These are phyloP conservation scores for Pseudonaja textilis DNA, from an alignment of 2,113 vertebrate species.

Conservation along the genomic window DNA sequence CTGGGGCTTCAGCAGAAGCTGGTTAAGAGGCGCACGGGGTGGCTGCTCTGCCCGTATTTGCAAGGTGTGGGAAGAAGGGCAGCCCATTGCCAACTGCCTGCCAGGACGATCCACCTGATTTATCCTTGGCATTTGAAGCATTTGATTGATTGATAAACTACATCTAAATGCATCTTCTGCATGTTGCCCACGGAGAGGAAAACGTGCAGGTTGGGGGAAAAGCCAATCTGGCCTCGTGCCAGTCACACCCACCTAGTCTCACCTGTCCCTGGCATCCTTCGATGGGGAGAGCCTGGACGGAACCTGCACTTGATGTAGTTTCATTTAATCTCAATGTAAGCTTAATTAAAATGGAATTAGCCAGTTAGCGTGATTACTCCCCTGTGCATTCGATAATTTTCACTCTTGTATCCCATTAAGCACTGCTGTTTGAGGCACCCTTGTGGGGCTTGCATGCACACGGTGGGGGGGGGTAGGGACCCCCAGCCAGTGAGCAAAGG, in stretches of 20 bases:
- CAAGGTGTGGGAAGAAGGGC: not conserved
- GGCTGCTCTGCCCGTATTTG: not conserved
- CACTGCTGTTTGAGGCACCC: not conserved
- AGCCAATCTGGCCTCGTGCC: not conserved
- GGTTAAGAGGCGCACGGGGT: not conserved
- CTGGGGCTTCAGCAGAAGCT: not conserved
- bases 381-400: not conserved
- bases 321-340: not conserved
- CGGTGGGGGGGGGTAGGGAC: not conserved
- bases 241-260: too few relatives aligned
- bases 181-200: not conserved
- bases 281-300: not conserved
- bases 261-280: not conserved
- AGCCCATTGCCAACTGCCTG: not conserved
- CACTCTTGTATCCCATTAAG: not conserved
- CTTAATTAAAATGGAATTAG: not conserved
- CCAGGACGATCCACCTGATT: not conserved
- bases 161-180: not conserved
- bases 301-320: not conserved
- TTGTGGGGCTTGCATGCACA: not conserved
- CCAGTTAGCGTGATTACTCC: not conserved
- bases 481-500: not conserved
- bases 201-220: not conserved
- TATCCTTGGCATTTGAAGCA: not conserved
- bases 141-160: not conserved